These are phyloP conservation scores for Epinotia demarniana DNA, from an alignment of 2,888 invertebrate genomes.

Conservation along the genomic window DNA sequence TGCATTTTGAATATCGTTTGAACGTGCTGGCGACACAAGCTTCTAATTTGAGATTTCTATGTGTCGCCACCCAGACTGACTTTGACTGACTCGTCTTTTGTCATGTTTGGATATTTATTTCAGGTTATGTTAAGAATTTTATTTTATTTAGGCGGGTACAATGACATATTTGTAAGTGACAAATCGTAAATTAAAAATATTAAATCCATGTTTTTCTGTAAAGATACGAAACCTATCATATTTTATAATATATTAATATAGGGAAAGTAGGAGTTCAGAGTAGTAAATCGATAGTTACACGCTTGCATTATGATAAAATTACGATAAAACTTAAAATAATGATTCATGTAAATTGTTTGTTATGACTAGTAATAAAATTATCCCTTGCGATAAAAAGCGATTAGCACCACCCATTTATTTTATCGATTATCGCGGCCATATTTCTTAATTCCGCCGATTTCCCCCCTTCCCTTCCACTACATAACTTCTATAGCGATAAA, in stretches of 20 bases:
- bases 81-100: background rate
- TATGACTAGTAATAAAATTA: constrained; percentile 25
- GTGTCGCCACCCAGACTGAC: background rate
- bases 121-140: no score
- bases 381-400: constrained; percentile 11
- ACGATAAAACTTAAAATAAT: background rate
- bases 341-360: background rate
- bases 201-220: no score
- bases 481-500: constrained; percentile 79
- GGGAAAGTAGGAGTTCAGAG: no score
- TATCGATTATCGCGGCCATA: constrained; percentile 25
- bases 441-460: constrained; percentile 55
- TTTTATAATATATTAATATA: no score
- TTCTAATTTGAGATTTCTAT: background rate
- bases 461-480: constrained; percentile 73
- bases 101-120: no score
- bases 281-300: background rate
- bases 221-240: no score
- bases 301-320: background rate
- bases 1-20: background rate
- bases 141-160: no score
- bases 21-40: background rate
- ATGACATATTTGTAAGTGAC: no score
- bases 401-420: constrained; percentile 30
- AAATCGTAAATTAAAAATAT: no score